phyloP scores from a whole-genome alignment of 2,113 vertebrate genomes.

The Xenopus laevis region DNA sequence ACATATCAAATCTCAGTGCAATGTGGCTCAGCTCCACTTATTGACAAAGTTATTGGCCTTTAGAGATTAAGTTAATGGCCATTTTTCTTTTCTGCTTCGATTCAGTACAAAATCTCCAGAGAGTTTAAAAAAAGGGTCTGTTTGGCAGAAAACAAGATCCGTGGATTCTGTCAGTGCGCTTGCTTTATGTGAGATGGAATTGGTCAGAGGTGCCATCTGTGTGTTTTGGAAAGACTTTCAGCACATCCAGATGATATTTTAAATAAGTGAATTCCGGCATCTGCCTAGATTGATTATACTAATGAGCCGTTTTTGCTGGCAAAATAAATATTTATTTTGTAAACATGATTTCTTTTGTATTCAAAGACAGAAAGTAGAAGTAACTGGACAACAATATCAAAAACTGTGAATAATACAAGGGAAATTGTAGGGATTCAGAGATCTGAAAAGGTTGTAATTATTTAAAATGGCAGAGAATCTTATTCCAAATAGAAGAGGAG shows the following conservation, averaged over 20 bases:
- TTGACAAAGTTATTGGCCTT: constrained; percentile 58
- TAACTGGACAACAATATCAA: no score
- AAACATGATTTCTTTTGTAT: no score
- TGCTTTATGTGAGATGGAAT: background rate
- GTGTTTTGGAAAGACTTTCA: background rate
- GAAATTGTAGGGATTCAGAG: no score
- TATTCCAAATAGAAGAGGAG: no score
- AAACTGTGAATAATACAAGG: no score
- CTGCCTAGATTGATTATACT: no score
- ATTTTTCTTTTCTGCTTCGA: constrained; percentile 63
- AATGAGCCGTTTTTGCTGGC: no score
- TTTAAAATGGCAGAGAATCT: no score
- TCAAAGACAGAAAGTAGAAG: no score
- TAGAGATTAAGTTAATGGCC: constrained; percentile 53
- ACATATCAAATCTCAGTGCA: constrained; percentile 48
- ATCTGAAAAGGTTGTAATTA: no score
- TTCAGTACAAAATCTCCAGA: constrained; percentile 50
- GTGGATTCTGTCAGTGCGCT: background rate
- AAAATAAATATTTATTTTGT: no score
- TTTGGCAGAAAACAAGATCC: constrained; percentile 18
- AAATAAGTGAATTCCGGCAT: no score
- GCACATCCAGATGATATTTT: background rate
- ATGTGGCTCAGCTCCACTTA: constrained; percentile 60
- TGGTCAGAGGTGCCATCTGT: background rate
- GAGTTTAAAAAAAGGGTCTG: constrained; percentile 10